Conservation (phyloP, 1,140 invertebrate genomes). For the Pygmarrhopalites habei region DNA sequence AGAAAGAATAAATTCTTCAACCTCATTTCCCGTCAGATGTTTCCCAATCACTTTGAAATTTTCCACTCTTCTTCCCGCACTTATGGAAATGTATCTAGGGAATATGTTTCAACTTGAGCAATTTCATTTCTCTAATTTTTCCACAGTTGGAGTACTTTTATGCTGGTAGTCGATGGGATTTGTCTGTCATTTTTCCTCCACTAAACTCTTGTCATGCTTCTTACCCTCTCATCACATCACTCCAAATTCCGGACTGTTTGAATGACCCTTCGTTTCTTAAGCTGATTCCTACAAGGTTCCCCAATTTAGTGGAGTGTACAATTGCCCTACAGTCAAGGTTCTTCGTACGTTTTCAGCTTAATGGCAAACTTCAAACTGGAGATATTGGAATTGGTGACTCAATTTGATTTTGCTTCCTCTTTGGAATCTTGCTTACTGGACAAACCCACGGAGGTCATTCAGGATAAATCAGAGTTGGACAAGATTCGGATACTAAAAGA, state of each 20-base stretch:
- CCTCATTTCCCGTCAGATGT: constrained; percentile 5
- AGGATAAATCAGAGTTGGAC: not conserved
- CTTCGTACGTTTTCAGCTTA: constrained; percentile 24
- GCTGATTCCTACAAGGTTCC: constrained; percentile 21
- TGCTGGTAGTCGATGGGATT: constrained; percentile 28
- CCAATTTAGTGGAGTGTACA: constrained; percentile 11
- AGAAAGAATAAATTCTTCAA: constrained; percentile 11
- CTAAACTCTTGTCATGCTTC: not conserved
- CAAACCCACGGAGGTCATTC: not conserved
- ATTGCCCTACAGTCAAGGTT: constrained; percentile 20
- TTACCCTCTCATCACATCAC: constrained; percentile 5
- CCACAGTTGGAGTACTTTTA: constrained; percentile 13
- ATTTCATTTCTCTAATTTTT: constrained; percentile 16
- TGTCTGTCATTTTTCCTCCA: constrained; percentile 12
- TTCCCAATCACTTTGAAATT: constrained; percentile 7
- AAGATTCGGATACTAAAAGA: constrained; percentile 11
- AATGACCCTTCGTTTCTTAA: constrained; percentile 20
- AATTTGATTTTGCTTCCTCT: constrained; percentile 31
- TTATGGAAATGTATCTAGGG: constrained; percentile 15
- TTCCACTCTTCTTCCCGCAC: constrained; percentile 7
- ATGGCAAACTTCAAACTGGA: constrained; percentile 14
- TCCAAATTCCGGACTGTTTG: constrained; percentile 29
- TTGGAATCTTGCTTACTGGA: constrained; percentile 23
- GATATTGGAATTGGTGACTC: constrained; percentile 25
- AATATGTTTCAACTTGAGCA: constrained; percentile 29